These are phyloP conservation scores for Patagioenas fasciata DNA, from an alignment of 2,113 vertebrate genomes.

Conservation along the genomic window DNA sequence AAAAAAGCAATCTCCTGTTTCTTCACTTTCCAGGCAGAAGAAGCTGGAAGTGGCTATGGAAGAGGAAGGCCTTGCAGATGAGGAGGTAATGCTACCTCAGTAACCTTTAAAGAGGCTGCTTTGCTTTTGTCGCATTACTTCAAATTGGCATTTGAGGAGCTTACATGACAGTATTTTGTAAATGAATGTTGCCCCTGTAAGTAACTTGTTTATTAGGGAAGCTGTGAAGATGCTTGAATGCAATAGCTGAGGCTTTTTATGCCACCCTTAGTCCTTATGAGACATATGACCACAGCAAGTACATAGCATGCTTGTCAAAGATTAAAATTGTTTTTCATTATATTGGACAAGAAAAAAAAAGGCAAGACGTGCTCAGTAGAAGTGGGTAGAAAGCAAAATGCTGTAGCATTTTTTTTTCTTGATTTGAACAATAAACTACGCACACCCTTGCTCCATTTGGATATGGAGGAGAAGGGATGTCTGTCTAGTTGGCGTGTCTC, in stretches of 20 bases:
- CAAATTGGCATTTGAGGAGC: not conserved
- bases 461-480: not conserved
- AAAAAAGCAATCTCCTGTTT: not conserved
- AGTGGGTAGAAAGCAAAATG: not conserved
- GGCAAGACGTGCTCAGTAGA: not conserved
- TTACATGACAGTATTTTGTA: not conserved
- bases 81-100: constrained; percentile 82
- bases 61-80: constrained; percentile 92
- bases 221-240: not conserved
- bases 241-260: not conserved
- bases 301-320: not conserved
- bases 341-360: not conserved
- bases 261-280: not conserved
- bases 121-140: not conserved
- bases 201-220: not conserved
- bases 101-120: not conserved
- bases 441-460: accelerated
- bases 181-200: not conserved
- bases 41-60: constrained; percentile 98
- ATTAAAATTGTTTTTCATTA: not conserved
- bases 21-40: constrained; percentile 86
- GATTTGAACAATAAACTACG: not conserved
- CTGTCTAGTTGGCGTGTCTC: not conserved
- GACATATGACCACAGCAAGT: not conserved
- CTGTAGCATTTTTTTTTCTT: not conserved